phyloP scores from a whole-genome alignment of 2,797 vertebrate genomes.

The Esox lucius region DNA sequence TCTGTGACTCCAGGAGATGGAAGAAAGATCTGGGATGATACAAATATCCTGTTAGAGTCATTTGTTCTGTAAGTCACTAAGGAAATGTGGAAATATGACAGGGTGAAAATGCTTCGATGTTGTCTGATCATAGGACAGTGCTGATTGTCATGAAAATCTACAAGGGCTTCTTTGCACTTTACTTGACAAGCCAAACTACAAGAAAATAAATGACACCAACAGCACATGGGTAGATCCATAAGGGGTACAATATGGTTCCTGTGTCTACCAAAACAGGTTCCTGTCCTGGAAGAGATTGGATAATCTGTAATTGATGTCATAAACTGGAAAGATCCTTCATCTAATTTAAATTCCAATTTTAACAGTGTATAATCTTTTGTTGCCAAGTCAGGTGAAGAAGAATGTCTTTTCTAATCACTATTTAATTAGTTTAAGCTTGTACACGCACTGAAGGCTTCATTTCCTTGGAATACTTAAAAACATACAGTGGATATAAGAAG shows the following conservation, averaged over 20 bases:
- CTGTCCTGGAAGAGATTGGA: slow-evolving; percentile 30
- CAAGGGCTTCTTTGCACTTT: slow-evolving; percentile 8
- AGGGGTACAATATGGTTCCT: slow-evolving; percentile 40
- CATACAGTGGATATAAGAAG: too few species aligned
- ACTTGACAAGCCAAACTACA: background rate
- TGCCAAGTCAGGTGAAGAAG: slow-evolving; percentile 10
- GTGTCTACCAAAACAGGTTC: slow-evolving; percentile 51
- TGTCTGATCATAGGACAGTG: background rate
- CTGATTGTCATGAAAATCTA: background rate
- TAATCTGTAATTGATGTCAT: slow-evolving; percentile 53
- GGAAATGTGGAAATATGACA: slow-evolving; percentile 5
- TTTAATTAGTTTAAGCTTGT: slow-evolving; percentile 26
- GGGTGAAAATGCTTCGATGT: background rate
- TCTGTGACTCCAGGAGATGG: background rate
- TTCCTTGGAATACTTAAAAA: slow-evolving; percentile 42
- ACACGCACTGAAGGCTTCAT: slow-evolving; percentile 30
- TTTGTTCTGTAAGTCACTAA: background rate
- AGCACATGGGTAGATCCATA: slow-evolving; percentile 10
- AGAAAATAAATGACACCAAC: slow-evolving; percentile 15
- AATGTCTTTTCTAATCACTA: slow-evolving; percentile 46
- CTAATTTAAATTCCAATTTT: slow-evolving; percentile 46
- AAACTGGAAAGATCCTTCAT: slow-evolving; percentile 38
- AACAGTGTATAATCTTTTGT: slow-evolving; percentile 17
- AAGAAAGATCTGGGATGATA: background rate
- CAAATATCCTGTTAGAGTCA: background rate